Base-by-base conservation (phyloP, 2,888 invertebrate species). In the Morpho achilles region DNA sequence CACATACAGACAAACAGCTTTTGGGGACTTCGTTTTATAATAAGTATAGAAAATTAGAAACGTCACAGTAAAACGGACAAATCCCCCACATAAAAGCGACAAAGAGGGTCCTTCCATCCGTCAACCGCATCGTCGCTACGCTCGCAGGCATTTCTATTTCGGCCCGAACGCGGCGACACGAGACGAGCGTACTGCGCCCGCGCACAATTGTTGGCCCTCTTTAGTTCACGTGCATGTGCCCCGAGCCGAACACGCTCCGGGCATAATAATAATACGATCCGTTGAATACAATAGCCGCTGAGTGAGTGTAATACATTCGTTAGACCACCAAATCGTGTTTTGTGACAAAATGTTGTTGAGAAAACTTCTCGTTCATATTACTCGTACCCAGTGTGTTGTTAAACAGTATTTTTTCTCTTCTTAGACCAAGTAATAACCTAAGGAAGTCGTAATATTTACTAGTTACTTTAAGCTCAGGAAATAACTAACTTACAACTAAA, bases 121-220 rank as follows among this genome's bases (percentile, higher is more conserved):
- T 52, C 43, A 7, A 44, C 32, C 23, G n/a, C 47, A 47, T n/a
- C 22, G 54, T 48, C 54, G 47, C 47, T 22, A 32, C 46, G 44
- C 39, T 41, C 23, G 59, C 42, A 55, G 47, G 73, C 72, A 76
- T 81, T 78, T 89, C 87, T 87, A 89, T 87, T 89, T 88, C 75
- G 82, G 87, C 80, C 67, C 75, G 74, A 71, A 72, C 77, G 83
- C 79, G 78, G 77, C 76, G 74, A 67, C 75, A 75, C 72, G 68
- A 64, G 66, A 77, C 76, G 78, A 72, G 71, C 76, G 76, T 69
- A 70, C 67, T 63, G 62, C 66, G 62, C 67, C 60, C 71, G 72
- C 78, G 79, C 77, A 66, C 71, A 75, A 81, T 78, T 79, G 72
- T 68, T 63, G 70, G 69, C 68, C 68, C 68, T 70, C 71, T 70